These are phyloP conservation scores for Zeus faber DNA, from an alignment of 2,113 vertebrate genomes.

Conservation along the genomic window DNA sequence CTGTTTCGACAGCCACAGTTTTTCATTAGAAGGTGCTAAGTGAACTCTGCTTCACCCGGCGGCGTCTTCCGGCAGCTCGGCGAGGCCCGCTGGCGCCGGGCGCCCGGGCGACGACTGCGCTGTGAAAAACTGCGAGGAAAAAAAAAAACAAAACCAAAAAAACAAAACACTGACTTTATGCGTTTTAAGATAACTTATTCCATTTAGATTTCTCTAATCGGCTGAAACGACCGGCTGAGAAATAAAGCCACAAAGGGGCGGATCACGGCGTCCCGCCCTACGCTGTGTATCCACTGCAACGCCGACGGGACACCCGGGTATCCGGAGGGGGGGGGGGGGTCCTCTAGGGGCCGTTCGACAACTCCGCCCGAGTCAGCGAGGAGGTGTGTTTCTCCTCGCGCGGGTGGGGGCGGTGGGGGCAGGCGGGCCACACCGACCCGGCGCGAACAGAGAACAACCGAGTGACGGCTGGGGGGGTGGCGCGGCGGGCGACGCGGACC, in stretches of 20 bases:
- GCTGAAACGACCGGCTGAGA: no score
- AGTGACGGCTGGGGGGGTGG: conserved; percentile 76
- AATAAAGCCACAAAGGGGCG: no score
- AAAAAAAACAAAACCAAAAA: no score
- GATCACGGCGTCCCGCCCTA: no score
- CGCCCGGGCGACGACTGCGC: conserved; percentile 27
- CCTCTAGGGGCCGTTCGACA: no score
- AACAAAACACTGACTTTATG: no score
- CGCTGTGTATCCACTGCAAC: no score
- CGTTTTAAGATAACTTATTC: no score
- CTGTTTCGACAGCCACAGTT: background rate
- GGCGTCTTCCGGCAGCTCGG: conserved; percentile 16
- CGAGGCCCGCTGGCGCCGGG: conserved; percentile 16
- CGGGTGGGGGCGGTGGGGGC: conserved; percentile 48
- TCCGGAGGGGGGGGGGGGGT: no score
- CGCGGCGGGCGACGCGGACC: conserved; percentile 77
- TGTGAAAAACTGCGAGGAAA: no score
- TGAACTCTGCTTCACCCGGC: background rate
- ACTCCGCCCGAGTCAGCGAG: conserved; percentile 24
- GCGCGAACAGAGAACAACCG: conserved; percentile 79
- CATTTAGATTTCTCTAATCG: no score
- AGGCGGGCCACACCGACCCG: conserved; percentile 68
- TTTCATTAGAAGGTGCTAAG: conserved; percentile 46
- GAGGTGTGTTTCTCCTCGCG: background rate
- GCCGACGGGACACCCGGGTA: no score